A percentile compares a stretch with the other conserved stretches of the same genome.
Conservation (phyloP, 2,888 invertebrate species). For the Lepidocyrtinus sp. region DNA sequence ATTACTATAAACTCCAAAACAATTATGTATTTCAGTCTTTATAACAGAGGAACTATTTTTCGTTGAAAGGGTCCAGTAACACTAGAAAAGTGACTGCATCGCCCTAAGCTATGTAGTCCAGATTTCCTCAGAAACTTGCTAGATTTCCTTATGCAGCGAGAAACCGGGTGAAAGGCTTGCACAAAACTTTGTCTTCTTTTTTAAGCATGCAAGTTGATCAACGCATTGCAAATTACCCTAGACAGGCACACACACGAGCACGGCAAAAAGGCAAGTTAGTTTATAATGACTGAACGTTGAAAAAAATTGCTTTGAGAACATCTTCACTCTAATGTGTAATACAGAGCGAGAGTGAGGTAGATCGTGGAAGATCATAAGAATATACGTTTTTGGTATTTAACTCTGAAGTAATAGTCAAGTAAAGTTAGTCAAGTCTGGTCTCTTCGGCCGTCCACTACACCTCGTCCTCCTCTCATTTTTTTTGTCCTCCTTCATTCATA, state of each 20-base stretch:
- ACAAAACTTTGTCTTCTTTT: neutral
- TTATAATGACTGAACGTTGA: neutral
- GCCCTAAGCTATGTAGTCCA: no score
- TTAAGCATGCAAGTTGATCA: neutral
- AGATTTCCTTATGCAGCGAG: slow-evolving; percentile 20
- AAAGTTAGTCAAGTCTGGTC: slow-evolving; percentile 52
- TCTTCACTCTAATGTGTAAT: neutral
- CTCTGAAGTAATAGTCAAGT: slow-evolving; percentile 24
- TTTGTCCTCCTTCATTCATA: neutral
- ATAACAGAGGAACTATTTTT: neutral
- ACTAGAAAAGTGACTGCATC: no score
- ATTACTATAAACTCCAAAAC: no score
- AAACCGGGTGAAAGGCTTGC: slow-evolving; percentile 57
- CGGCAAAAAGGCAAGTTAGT: slow-evolving; percentile 3
- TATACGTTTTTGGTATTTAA: slow-evolving; percentile 30
- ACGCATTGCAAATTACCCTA: neutral
- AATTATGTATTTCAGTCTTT: no score
- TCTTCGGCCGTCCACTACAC: slow-evolving; percentile 40
- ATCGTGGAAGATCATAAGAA: neutral
- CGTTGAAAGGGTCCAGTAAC: no score
- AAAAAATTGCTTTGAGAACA: neutral
- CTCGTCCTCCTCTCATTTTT: slow-evolving; percentile 25
- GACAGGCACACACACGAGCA: slow-evolving; percentile 5
- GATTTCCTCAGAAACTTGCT: neutral
- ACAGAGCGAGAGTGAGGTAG: neutral